phyloP scores from a whole-genome alignment of 2,797 vertebrate genomes.

The Betta splendens region DNA sequence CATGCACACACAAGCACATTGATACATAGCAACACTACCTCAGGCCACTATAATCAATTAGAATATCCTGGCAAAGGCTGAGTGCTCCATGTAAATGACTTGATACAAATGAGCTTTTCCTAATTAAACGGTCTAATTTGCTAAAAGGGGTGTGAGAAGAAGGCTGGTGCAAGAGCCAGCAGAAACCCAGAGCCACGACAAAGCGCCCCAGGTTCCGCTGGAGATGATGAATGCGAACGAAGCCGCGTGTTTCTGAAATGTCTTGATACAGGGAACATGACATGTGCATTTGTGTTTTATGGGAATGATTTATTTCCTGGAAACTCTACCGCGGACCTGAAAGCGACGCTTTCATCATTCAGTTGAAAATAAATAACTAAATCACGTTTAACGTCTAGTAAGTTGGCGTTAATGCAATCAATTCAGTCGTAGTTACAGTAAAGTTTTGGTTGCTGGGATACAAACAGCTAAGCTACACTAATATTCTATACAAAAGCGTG shows the following conservation, averaged over 20 bases:
- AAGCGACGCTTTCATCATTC: slow-evolving; percentile 34
- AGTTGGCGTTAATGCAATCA: too few species aligned
- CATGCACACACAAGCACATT: slow-evolving; percentile 33
- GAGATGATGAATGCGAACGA: slow-evolving; percentile 67
- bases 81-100: slow-evolving; percentile 81
- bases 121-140: slow-evolving; percentile 83
- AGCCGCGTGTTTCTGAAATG: slow-evolving; percentile 65
- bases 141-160: slow-evolving; percentile 76
- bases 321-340: slow-evolving; percentile 28
- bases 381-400: too few species aligned
- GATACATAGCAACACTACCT: slow-evolving; percentile 57
- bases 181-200: slow-evolving; percentile 57
- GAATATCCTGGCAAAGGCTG: slow-evolving; percentile 78
- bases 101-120: slow-evolving; percentile 83
- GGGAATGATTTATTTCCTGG: slow-evolving; percentile 58
- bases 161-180: slow-evolving; percentile 49
- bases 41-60: slow-evolving; percentile 83
- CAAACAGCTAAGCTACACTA: neutral
- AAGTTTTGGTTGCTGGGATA: neutral
- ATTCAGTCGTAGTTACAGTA: too few species aligned
- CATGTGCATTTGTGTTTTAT: slow-evolving; percentile 51
- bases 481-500: neutral
- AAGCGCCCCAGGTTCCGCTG: slow-evolving; percentile 62
- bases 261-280: slow-evolving; percentile 59
- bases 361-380: too few species aligned